Percentiles rank a stretch among this genome's conserved stretches.
phyloP scores from a whole-genome alignment of 35 echinoderm and acorn worm species.

The Amphiura filiformis region DNA sequence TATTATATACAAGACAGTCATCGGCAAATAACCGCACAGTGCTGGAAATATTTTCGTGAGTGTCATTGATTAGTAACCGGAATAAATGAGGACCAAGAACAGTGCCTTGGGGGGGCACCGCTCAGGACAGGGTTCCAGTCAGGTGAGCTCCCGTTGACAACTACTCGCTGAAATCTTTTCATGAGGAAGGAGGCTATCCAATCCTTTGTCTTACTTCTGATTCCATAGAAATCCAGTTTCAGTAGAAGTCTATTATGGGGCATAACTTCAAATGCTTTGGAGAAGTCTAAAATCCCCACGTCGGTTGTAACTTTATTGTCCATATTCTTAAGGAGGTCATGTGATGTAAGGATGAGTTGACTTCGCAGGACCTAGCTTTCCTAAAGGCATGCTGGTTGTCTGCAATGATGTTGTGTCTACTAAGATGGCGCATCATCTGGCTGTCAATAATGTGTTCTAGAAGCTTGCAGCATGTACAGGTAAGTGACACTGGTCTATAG shows the following conservation, averaged over 20 bases:
- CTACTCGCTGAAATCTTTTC: slow-evolving; percentile 33
- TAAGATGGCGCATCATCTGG: slow-evolving; percentile 7
- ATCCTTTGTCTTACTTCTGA: not conserved
- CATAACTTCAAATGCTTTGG: slow-evolving; percentile 57
- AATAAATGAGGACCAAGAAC: slow-evolving; percentile 52
- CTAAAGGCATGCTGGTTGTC: slow-evolving; percentile 17
- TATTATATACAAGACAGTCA: slow-evolving; percentile 29
- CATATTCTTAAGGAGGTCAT: not conserved
- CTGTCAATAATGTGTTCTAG: slow-evolving; percentile 29
- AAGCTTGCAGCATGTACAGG: slow-evolving; percentile 20
- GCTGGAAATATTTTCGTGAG: slow-evolving; percentile 1
- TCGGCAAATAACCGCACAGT: slow-evolving; percentile 17
- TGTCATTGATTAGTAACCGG: slow-evolving; percentile 31
- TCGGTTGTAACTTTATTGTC: slow-evolving; percentile 35
- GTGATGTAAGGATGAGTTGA: not conserved
- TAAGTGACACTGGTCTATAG: slow-evolving; percentile 36
- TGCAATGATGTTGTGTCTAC: not conserved
- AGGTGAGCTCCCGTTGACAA: slow-evolving; percentile 39
- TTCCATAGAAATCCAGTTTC: slow-evolving; percentile 42
- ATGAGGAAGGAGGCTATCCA: slow-evolving; percentile 40
- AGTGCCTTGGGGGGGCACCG: slow-evolving; percentile 46
- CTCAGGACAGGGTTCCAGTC: slow-evolving; percentile 44
- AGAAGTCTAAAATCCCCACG: slow-evolving; percentile 38
- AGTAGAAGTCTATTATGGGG: slow-evolving; percentile 34
- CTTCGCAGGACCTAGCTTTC: slow-evolving; percentile 17